phyloP scores from a whole-genome alignment of 2,797 vertebrate species.

The Bufotes viridis region DNA sequence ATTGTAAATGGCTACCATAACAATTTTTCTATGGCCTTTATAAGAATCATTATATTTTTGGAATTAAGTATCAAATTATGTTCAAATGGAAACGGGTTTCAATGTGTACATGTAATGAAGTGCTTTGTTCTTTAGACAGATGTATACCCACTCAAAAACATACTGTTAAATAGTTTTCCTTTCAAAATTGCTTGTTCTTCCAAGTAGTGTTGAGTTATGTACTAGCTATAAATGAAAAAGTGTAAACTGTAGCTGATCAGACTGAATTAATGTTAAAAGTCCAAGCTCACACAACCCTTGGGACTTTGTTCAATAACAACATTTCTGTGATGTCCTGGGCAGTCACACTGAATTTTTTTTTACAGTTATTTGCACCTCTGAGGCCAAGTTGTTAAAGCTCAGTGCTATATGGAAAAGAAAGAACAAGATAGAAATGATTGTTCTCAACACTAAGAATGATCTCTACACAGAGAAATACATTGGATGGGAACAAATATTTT shows the following conservation, averaged over 20 bases:
- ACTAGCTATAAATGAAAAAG: conserved; percentile 64
- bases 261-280: conserved; percentile 69
- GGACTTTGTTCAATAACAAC: conserved; percentile 62
- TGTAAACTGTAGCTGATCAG: conserved; percentile 65
- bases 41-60: too few relatives aligned
- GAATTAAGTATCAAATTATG: too few relatives aligned
- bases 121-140: background rate
- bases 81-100: too few relatives aligned
- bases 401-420: conserved; percentile 50
- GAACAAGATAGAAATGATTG: conserved; percentile 30
- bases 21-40: too few relatives aligned
- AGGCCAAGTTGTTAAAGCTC: conserved; percentile 61
- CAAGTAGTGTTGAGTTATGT: conserved; percentile 65
- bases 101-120: background rate
- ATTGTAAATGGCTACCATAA: too few relatives aligned
- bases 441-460: conserved; percentile 4
- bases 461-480: conserved; percentile 8
- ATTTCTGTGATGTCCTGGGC: conserved; percentile 64
- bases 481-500: background rate
- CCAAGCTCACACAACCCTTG: conserved; percentile 60
- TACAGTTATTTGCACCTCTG: conserved; percentile 64
- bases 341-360: conserved; percentile 63
- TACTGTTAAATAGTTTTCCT: background rate
- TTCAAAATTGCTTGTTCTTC: conserved; percentile 63
- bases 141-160: background rate